Conservation (phyloP, 2,797 vertebrate species). For the Pogoniulus pusillus region DNA sequence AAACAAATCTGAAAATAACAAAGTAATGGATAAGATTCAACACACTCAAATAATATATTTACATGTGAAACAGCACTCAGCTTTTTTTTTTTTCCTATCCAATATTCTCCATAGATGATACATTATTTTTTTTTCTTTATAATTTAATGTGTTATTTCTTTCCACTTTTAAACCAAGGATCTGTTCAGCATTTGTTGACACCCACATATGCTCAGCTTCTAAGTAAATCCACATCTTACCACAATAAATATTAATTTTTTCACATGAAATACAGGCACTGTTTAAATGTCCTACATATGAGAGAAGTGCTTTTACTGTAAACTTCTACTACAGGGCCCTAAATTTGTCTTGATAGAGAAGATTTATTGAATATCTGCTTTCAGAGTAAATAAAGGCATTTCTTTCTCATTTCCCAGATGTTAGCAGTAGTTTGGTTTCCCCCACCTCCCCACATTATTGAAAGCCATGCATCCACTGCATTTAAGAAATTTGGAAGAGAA, state of each 20-base stretch:
- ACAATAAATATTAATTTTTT: neutral
- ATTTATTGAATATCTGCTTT: neutral
- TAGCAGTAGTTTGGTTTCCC: neutral
- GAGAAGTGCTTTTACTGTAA: neutral
- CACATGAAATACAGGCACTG: neutral
- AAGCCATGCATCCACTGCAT: neutral
- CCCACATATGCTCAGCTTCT: neutral
- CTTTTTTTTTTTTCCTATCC: neutral
- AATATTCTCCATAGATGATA: neutral
- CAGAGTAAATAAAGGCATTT: neutral
- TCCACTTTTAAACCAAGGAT: neutral
- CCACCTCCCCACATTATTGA: accelerated
- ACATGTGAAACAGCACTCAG: neutral
- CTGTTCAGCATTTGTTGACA: neutral
- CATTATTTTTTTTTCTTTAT: neutral
- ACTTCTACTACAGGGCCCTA: neutral
- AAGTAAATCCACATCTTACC: neutral
- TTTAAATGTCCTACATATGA: neutral
- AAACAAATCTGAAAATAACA: neutral
- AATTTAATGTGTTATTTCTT: neutral
- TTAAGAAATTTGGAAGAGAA: neutral
- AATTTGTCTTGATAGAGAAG: neutral
- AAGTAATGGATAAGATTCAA: neutral
- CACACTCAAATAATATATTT: neutral
- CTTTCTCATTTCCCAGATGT: neutral